These are phyloP conservation scores for Homalodisca vitripennis DNA, from an alignment of 1,140 invertebrate genomes.

Conservation along the genomic window DNA sequence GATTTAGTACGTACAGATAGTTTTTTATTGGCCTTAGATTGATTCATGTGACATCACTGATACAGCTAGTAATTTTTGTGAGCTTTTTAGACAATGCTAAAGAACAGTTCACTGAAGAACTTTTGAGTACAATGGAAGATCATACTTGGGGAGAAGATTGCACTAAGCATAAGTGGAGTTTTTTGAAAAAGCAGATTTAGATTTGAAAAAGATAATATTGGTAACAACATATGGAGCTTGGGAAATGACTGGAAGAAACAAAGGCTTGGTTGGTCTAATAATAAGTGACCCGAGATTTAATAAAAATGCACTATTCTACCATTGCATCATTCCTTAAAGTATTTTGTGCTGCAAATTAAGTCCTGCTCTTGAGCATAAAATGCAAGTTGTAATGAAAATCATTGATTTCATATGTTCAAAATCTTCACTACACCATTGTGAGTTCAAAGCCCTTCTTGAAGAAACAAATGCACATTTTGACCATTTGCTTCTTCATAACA, in stretches of 20 bases:
- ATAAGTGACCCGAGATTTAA: not conserved
- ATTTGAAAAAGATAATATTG: not conserved
- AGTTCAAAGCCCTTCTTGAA: not conserved
- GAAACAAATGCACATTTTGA: not conserved
- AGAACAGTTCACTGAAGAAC: not conserved
- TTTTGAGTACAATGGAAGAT: not conserved
- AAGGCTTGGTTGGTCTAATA: not conserved
- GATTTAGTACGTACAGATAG: too few relatives aligned
- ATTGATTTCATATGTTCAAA: not conserved
- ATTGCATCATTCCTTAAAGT: not conserved
- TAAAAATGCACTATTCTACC: not conserved
- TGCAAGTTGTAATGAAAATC: not conserved
- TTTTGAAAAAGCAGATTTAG: not conserved
- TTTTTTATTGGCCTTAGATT: too few relatives aligned
- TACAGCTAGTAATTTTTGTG: not conserved
- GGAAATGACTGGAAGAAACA: not conserved
- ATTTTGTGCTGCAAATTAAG: not conserved
- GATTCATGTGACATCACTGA: too few relatives aligned
- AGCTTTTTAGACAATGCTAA: not conserved
- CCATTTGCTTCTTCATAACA: not conserved
- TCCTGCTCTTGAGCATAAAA: not conserved
- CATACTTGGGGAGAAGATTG: not conserved
- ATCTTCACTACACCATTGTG: not conserved
- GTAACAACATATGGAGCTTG: not conserved
- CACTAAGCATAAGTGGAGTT: too few relatives aligned